Conservation (phyloP, 2,797 vertebrate genomes). For the Hoplostethus atlanticus region DNA sequence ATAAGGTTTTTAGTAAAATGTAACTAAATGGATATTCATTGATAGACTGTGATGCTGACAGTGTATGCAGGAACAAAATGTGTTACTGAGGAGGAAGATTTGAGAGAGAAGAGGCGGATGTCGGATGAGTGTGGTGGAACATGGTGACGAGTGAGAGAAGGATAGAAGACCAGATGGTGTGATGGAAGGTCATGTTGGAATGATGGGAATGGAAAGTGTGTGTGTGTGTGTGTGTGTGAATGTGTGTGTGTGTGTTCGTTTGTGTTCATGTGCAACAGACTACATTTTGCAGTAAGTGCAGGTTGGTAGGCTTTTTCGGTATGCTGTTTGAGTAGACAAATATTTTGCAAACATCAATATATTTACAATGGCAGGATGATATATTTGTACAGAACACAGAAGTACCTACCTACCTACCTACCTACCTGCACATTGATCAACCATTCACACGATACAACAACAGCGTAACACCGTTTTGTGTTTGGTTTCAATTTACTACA, state of each 20-base stretch:
- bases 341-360: too few species aligned
- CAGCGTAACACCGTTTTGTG: slow-evolving; percentile 36
- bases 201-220: not conserved
- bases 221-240: not conserved
- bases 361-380: too few species aligned
- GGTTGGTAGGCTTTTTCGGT: not conserved
- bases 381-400: too few species aligned
- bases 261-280: too few species aligned
- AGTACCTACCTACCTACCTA: too few species aligned
- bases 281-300: not conserved
- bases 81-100: not conserved
- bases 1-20: too few species aligned
- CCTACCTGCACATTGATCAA: slow-evolving; percentile 14
- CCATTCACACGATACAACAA: slow-evolving; percentile 29
- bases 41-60: not conserved
- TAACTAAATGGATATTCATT: too few species aligned
- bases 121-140: not conserved
- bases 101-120: not conserved
- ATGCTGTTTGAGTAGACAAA: not conserved
- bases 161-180: not conserved
- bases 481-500: slow-evolving; percentile 39
- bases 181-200: not conserved
- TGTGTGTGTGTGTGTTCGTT: not conserved
- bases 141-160: not conserved
- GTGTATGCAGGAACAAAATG: not conserved